Evolutionary conservation across 2,113 vertebrate genomes (phyloP).

Genomic region (Eurystomus gularis): DNA sequence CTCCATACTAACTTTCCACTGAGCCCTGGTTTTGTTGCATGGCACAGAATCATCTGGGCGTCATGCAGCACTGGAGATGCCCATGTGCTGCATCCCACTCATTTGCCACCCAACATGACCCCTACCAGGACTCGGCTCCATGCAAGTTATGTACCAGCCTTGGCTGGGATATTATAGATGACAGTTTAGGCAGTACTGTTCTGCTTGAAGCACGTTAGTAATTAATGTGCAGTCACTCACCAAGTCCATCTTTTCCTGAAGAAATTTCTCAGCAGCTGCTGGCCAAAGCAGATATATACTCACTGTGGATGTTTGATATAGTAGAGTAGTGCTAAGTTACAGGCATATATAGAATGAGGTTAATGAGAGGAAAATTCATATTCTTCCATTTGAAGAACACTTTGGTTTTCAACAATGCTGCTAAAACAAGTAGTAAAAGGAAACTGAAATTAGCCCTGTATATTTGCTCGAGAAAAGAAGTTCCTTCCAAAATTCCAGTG

Average conservation of each 20-base stretch:
- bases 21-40: not conserved
- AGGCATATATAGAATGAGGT: not conserved
- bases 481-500: constrained; percentile 42
- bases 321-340: not conserved
- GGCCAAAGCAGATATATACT: not conserved
- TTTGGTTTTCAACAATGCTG: not conserved
- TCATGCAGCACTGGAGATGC: not conserved
- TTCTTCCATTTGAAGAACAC: not conserved
- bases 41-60: not conserved
- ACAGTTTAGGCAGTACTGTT: not conserved
- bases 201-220: not conserved
- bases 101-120: not conserved
- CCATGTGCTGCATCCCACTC: not conserved
- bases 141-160: not conserved
- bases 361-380: not conserved
- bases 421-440: not conserved
- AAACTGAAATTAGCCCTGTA: constrained; percentile 14
- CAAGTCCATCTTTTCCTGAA: not conserved
- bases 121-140: not conserved
- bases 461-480: constrained; percentile 14
- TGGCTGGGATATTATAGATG: not conserved
- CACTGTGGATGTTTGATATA: not conserved
- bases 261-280: not conserved
- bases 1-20: not conserved
- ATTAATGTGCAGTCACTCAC: not conserved